Percentiles rank a stretch among this genome's conserved stretches.
Evolutionary conservation across 2,888 invertebrate genomes (phyloP).

Genomic region (Drosophila prostipennis): DNA sequence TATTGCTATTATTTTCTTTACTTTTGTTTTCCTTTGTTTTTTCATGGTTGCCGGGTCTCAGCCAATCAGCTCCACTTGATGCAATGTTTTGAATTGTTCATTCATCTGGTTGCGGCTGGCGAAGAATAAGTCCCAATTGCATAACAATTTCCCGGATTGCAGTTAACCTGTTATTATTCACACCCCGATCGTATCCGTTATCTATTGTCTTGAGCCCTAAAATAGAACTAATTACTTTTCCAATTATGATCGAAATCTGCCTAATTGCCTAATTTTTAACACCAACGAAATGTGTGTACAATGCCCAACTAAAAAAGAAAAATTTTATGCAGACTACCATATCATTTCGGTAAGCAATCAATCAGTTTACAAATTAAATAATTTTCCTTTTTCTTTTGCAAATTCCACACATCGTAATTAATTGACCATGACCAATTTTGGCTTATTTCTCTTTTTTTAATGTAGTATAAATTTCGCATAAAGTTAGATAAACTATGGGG

Average conservation of each 20-base stretch:
- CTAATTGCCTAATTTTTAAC: slow-evolving; percentile 8
- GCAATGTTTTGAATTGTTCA: slow-evolving; percentile 27
- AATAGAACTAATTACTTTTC: slow-evolving; percentile 1
- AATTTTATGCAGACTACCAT: slow-evolving; percentile 5
- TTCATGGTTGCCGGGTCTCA: slow-evolving; percentile 48
- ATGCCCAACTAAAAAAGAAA: too few relatives aligned
- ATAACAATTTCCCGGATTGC: slow-evolving; percentile 42
- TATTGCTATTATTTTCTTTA: background rate
- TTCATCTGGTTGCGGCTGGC: slow-evolving; percentile 18
- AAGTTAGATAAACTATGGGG: slow-evolving; percentile 17
- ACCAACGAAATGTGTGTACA: slow-evolving; percentile 3
- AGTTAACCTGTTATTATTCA: slow-evolving; percentile 45
- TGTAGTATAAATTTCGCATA: slow-evolving; percentile 7
- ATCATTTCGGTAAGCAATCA: slow-evolving; percentile 11
- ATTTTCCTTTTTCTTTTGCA: slow-evolving; percentile 15
- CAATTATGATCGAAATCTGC: slow-evolving; percentile 22
- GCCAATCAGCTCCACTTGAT: slow-evolving; percentile 49
- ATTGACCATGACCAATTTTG: slow-evolving; percentile 41
- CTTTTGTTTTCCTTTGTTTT: slow-evolving; percentile 25
- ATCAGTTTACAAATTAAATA: slow-evolving; percentile 19
- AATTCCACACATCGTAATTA: slow-evolving; percentile 42
- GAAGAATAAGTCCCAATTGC: slow-evolving; percentile 45
- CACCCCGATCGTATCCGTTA: background rate
- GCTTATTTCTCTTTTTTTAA: slow-evolving; percentile 8
- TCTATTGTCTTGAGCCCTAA: slow-evolving; percentile 12